phyloP scores from a whole-genome alignment of 2,113 vertebrate genomes.

The Nothocercus julius region DNA sequence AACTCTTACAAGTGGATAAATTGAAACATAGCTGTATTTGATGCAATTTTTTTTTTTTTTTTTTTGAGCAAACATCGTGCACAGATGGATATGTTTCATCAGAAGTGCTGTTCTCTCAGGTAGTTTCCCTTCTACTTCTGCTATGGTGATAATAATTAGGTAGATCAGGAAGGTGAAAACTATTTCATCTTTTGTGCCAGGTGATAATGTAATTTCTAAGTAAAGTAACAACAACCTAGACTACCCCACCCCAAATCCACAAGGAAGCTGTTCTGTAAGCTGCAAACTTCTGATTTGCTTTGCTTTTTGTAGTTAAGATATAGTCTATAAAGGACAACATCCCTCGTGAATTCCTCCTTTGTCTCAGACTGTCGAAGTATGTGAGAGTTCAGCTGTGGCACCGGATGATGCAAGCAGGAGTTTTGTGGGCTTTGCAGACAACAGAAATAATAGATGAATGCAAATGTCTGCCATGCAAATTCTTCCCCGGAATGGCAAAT shows the following conservation, averaged over 20 bases:
- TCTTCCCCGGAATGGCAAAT: slow-evolving; percentile 1
- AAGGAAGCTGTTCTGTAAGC: neutral
- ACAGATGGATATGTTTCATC: neutral
- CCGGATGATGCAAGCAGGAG: neutral
- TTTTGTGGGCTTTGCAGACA: neutral
- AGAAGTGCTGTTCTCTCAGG: neutral
- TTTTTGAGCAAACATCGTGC: neutral
- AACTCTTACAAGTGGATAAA: neutral
- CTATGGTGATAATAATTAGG: neutral
- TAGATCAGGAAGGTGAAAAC: neutral
- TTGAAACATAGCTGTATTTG: neutral
- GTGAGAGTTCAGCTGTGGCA: neutral
- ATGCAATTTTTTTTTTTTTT: neutral
- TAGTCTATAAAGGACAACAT: neutral
- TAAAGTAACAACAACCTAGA: neutral
- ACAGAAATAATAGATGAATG: slow-evolving; percentile 31
- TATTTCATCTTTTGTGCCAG: neutral
- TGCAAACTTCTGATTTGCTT: neutral
- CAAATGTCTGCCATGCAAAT: slow-evolving; percentile 1
- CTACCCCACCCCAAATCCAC: neutral
- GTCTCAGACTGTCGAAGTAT: neutral
- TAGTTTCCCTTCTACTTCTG: neutral
- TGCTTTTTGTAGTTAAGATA: neutral
- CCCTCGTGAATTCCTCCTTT: neutral
- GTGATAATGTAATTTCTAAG: neutral